Conservation (phyloP, 2,797 vertebrate species). For the Tragelaphus eurycerus region DNA sequence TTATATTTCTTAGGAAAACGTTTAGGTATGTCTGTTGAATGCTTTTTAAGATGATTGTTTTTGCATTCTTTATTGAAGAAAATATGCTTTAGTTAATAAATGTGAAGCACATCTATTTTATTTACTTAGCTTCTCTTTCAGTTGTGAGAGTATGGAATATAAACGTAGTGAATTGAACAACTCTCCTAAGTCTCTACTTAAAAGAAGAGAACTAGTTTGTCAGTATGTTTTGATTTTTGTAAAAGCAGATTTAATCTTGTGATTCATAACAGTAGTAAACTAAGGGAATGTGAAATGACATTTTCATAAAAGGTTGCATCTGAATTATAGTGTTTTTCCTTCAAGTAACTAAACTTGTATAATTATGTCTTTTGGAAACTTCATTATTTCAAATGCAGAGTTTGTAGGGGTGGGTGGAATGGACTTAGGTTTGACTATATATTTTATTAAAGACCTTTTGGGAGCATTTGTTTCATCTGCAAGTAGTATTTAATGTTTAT, state of each 20-base stretch:
- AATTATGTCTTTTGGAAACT: neutral
- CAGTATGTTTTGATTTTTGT: slow-evolving; percentile 13
- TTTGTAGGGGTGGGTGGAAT: neutral
- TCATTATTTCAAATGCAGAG: slow-evolving; percentile 13
- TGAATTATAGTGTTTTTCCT: neutral
- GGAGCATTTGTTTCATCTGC: neutral
- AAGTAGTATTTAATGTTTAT: neutral
- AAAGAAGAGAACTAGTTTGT: slow-evolving; percentile 17
- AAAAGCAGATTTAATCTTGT: neutral
- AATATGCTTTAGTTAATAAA: neutral
- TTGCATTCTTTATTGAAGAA: neutral
- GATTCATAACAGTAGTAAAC: neutral
- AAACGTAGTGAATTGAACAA: neutral
- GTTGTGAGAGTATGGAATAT: neutral
- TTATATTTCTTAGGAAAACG: neutral
- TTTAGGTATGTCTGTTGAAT: neutral
- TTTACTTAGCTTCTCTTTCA: neutral
- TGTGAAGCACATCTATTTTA: neutral
- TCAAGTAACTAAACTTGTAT: neutral
- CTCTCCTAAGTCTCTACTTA: neutral
- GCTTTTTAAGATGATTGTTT: slow-evolving; percentile 28
- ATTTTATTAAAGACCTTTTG: slow-evolving; percentile 21
- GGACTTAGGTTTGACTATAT: neutral
- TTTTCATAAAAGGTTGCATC: neutral
- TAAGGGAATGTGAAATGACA: neutral